Percentiles rank a stretch among this genome's conserved stretches.
phyloP scores from a whole-genome alignment of 1,140 invertebrate genomes.

The Mycetomoellerius zeteki region DNA sequence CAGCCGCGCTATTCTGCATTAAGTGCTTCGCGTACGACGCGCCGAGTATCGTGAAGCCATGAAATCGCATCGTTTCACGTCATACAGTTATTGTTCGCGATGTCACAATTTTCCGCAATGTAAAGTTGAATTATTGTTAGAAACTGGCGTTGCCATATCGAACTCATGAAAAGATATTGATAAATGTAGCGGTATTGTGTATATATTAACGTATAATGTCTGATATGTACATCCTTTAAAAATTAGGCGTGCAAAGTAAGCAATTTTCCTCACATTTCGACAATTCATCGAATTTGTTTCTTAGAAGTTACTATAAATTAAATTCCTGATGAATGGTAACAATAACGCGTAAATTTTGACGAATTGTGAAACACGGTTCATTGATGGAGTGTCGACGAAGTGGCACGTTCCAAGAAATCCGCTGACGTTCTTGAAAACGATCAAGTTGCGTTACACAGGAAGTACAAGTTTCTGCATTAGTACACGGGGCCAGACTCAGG shows the following conservation, averaged over 20 bases:
- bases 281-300: constrained; percentile 17
- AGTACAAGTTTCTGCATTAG: constrained; percentile 80
- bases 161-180: background rate
- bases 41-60: constrained; percentile 43
- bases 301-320: background rate
- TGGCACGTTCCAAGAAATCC: constrained; percentile 72
- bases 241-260: background rate
- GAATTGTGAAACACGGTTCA: constrained; percentile 48
- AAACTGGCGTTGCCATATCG: background rate
- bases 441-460: constrained; percentile 81
- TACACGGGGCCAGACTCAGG: constrained; percentile 78
- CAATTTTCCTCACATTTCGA: background rate
- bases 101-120: constrained; percentile 27
- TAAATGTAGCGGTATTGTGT: background rate
- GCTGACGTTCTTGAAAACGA: constrained; percentile 80
- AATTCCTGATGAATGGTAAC: background rate
- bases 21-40: constrained; percentile 64
- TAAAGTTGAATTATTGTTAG: constrained; percentile 17
- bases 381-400: constrained; percentile 58
- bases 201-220: background rate
- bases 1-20: constrained; percentile 52
- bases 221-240: background rate
- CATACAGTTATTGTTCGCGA: constrained; percentile 56
- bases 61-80: constrained; percentile 66
- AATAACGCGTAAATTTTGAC: constrained; percentile 33